Base-by-base conservation (phyloP, 2,888 invertebrate genomes). In the Margaritifera margaritifera region DNA sequence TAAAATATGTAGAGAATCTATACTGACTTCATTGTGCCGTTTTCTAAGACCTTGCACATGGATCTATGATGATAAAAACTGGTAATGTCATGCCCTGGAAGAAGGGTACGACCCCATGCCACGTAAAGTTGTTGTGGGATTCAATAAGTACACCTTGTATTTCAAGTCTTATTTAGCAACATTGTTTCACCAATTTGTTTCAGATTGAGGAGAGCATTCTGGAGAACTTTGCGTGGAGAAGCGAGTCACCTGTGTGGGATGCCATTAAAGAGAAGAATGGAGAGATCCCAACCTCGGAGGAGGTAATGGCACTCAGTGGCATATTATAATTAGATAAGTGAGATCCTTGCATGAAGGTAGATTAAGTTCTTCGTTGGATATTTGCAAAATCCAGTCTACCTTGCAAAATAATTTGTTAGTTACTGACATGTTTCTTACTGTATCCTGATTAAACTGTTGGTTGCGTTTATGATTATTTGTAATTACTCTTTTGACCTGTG, bases 131-230 rank as follows among this genome's bases (percentile, higher is more conserved):
- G n/a, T n/a, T n/a, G n/a, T n/a, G n/a, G 11, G 42, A 42, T 15
- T 42, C 1, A 42, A 42, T 11, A 42, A 11, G 11, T 42, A 15
- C 3, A 42, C 11, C 42, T 11, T 42, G 42, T 42, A 42, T 42
- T 42, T 42, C 11, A 1, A 42, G 11, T 42, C 42, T 42, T 42
- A 15, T 42, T 1, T 42, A 15, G 11, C 42, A 8, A n/a, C 4
- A 20, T 22, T 19, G 3, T 42, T 42, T 42, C 42, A 42, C 42
- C 42, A 42, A 11, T 54, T 25, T 62, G 20, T 65, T 85, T 86
- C 87, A 95, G 93, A 95, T 98, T 65, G 99, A 99, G 90, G 99
- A 99, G 90, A 94, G 94, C 84, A 96, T 98, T 66, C 91, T 99
- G 66, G 99, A 99, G 87, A 94, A 94, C 11, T 89, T 96, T 75